A percentile compares a stretch with the other conserved stretches of the same genome.
phyloP scores from a whole-genome alignment of 2,797 vertebrate genomes.

The Trematomus bernacchii region DNA sequence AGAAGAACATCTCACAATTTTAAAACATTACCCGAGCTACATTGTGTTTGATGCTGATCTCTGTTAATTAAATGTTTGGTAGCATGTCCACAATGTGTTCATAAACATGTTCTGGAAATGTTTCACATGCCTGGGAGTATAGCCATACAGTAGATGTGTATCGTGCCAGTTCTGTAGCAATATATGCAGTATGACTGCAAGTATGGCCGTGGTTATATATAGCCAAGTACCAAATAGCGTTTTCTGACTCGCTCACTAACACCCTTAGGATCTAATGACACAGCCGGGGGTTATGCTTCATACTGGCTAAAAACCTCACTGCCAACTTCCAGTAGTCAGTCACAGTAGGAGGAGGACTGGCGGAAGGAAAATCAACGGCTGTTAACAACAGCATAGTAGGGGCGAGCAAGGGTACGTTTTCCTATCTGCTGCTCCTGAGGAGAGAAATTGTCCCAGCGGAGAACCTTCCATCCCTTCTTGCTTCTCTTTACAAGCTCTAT shows the following conservation, averaged over 20 bases:
- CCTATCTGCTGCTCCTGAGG: conserved; percentile 36
- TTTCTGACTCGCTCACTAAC: conserved; percentile 51
- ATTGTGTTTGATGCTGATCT: conserved; percentile 30
- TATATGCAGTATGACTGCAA: conserved; percentile 42
- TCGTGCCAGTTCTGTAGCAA: conserved; percentile 32
- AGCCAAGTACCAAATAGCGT: conserved; percentile 52
- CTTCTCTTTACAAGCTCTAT: conserved; percentile 15
- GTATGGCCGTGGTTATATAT: conserved; percentile 68
- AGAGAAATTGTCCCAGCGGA: conserved; percentile 53
- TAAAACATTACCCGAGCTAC: conserved; percentile 17
- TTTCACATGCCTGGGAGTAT: conserved; percentile 35
- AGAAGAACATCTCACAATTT: background rate
- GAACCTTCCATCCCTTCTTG: conserved; percentile 9
- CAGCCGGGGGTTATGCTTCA: conserved; percentile 61
- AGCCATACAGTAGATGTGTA: conserved; percentile 25
- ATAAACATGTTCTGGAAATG: conserved; percentile 47
- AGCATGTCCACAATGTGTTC: conserved; percentile 19
- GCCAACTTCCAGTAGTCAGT: conserved; percentile 37
- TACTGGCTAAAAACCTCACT: conserved; percentile 63
- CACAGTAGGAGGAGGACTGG: conserved; percentile 42
- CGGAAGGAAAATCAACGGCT: conserved; percentile 42
- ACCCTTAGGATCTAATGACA: conserved; percentile 73
- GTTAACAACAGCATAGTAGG: conserved; percentile 34
- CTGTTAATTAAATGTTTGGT: conserved; percentile 46
- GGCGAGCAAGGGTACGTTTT: conserved; percentile 24